Base-by-base conservation (phyloP, 2,888 invertebrate species). In the Diaperis boleti region DNA sequence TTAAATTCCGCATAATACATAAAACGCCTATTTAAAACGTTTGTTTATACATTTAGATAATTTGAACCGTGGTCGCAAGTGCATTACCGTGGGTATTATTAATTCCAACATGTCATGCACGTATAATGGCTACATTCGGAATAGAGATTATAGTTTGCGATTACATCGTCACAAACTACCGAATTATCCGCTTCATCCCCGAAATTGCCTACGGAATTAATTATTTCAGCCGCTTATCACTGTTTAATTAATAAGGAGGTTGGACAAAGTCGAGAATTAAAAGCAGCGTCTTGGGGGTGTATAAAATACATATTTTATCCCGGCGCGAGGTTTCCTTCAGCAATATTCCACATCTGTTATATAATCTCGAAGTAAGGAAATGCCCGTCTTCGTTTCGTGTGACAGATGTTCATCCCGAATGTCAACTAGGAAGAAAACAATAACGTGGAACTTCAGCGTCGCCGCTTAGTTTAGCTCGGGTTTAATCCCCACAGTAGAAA, bases 391-490 rank as follows among this genome's bases (percentile, higher is more conserved):
- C 50, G 54, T 66, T 63, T 64, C 35, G 55, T 59, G 67, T 72
- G 70, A 72, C 69, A 69, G 68, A 72, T 72, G 69, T 68, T 67
- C 67, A 65, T 68, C 67, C 66, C 47, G 67, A 64, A 70, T 64
- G 70, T 72, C 70, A 70, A 68, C 70, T 64, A 49, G 47, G 59
- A 67, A 64, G 60, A 69, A 72, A 72, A 69, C 70, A 69, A 69
- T 69, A 70, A 62, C 66, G 63, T 45, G 59, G 33, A 59, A 50
- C 42, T 65, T 54, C 44, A 50, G 64, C 52, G 35, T 26, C 31
- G 55, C 26, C 61, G 61, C 45, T 54, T 44, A 49, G 59, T 50
- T 59, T 44, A 17, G 39, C 47, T 59, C 35, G 26, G 29, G 47
- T 55, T 55, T 61, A 61, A 61, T 61, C 47, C 55, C 35, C 4